Conservation (phyloP, 2,888 invertebrate genomes). For the Zeuzera pyrina region DNA sequence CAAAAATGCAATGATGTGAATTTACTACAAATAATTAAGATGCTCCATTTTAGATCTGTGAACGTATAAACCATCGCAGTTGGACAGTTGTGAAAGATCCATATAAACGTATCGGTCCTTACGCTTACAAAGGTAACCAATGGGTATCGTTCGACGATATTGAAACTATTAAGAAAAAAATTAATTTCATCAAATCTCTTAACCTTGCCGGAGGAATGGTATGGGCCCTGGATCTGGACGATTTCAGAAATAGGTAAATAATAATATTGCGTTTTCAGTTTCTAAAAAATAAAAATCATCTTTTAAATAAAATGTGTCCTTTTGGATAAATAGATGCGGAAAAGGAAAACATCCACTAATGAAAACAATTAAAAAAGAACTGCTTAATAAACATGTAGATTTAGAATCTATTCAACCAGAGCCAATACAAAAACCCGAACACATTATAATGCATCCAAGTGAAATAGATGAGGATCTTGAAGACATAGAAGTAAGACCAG, state of each 20-base stretch:
- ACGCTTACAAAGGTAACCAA: conserved; percentile 88
- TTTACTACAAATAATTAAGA: too few species aligned
- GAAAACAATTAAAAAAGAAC: conserved; percentile 80
- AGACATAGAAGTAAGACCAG: conserved; percentile 54
- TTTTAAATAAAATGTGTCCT: conserved; percentile 1
- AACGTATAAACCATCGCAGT: conserved; percentile 81
- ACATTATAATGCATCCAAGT: conserved; percentile 37
- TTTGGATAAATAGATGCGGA: conserved; percentile 71
- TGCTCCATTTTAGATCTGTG: conserved; percentile 80
- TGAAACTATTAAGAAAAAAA: conserved; percentile 84
- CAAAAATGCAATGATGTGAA: too few species aligned
- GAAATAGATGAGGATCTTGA: conserved; percentile 49
- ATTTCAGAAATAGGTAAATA: conserved; percentile 78
- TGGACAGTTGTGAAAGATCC: conserved; percentile 88
- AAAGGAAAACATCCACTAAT: conserved; percentile 86
- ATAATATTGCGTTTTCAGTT: not conserved
- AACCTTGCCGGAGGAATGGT: conserved; percentile 91
- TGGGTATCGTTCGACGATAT: conserved; percentile 94
- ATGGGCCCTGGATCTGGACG: conserved; percentile 92
- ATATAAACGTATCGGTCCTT: conserved; percentile 87
- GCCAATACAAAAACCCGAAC: conserved; percentile 20
- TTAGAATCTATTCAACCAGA: conserved; percentile 24
- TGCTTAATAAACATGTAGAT: conserved; percentile 64
- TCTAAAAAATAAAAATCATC: not conserved
- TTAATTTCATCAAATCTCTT: conserved; percentile 82